Evolutionary conservation across 2,888 invertebrate species (phyloP).

Genomic region (Zaprionus obscuricornis): DNA sequence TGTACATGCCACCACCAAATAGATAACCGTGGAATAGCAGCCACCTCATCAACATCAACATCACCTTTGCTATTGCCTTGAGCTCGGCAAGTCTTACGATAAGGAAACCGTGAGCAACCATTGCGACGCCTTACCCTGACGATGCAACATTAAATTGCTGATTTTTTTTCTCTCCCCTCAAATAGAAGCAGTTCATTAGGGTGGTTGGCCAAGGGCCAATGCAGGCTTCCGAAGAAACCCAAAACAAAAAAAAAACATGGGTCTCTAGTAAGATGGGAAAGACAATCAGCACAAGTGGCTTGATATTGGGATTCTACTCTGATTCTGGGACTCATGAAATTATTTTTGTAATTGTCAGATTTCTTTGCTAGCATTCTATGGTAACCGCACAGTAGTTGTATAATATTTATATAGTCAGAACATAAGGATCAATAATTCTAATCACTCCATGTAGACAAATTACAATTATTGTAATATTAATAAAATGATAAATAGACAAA

Average conservation of each 20-base stretch:
- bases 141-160: conserved; percentile 82
- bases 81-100: conserved; percentile 45
- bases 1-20: conserved; percentile 47
- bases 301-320: conserved; percentile 16
- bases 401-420: no score
- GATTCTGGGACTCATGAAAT: conserved; percentile 31
- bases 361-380: background rate
- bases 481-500: no score
- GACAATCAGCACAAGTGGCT: conserved; percentile 49
- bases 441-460: no score
- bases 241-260: no score
- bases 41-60: conserved; percentile 48
- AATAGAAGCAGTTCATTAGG: conserved; percentile 67
- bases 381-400: conserved; percentile 10
- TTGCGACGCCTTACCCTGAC: conserved; percentile 55
- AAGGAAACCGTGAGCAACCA: conserved; percentile 42
- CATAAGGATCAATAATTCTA: no score
- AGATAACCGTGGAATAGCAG: conserved; percentile 20
- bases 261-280: conserved; percentile 9
- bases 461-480: no score
- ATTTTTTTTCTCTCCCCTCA: conserved; percentile 52
- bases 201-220: conserved; percentile 36
- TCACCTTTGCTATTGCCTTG: no score
- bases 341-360: conserved; percentile 26
- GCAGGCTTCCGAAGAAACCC: no score